phyloP scores from a whole-genome alignment of 2,888 invertebrate species.

The Cephus runcator region DNA sequence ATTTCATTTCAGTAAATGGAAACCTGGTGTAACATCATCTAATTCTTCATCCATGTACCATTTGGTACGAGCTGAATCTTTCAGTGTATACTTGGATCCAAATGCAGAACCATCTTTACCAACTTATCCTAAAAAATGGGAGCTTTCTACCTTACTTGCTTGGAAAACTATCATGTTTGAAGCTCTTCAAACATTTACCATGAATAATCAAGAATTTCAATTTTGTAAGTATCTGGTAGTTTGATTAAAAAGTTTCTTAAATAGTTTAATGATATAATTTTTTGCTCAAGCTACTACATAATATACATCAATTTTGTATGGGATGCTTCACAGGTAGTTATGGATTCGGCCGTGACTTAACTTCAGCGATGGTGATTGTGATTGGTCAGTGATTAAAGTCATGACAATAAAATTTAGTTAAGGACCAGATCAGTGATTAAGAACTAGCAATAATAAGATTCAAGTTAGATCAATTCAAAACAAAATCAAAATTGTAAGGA shows the following conservation, averaged over 20 bases:
- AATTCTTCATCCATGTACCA: constrained; percentile 75
- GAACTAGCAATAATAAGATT: background rate
- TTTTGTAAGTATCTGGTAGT: constrained; percentile 73
- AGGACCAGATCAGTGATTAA: too few species aligned
- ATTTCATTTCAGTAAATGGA: constrained; percentile 76
- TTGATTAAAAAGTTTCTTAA: background rate
- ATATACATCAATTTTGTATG: background rate
- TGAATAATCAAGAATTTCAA: constrained; percentile 82
- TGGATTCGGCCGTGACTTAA: too few species aligned
- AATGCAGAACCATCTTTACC: constrained; percentile 60
- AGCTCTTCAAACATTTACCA: constrained; percentile 80
- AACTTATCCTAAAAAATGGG: constrained; percentile 45
- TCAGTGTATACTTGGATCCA: constrained; percentile 83
- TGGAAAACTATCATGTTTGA: constrained; percentile 83
- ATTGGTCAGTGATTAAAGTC: too few species aligned
- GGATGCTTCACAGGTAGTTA: background rate
- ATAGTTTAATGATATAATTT: background rate
- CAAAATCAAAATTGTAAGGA: background rate
- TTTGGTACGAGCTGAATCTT: constrained; percentile 79
- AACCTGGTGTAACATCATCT: constrained; percentile 73
- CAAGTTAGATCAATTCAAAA: background rate
- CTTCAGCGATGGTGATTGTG: too few species aligned
- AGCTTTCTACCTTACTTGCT: constrained; percentile 70
- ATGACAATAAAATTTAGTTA: too few species aligned
- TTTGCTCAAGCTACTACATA: background rate